Percentiles rank a stretch among this genome's conserved stretches.
Evolutionary conservation across 2,113 vertebrate genomes (phyloP).

Genomic region (Phrynosoma blainvillii): DNA sequence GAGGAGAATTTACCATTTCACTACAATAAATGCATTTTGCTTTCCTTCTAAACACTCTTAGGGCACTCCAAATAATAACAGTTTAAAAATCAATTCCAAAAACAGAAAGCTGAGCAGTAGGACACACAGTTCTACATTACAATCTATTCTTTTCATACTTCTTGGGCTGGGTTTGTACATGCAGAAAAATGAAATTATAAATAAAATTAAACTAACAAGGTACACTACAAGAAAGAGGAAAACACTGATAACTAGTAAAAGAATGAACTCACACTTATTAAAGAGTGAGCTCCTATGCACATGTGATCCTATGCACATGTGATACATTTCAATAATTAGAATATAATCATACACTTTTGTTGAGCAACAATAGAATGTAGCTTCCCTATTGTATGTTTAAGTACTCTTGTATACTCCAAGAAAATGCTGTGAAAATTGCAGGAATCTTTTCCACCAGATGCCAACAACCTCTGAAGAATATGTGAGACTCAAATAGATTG

Average conservation of each 20-base stretch:
- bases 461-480: not conserved
- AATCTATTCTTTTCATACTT: not conserved
- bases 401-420: not conserved
- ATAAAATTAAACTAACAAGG: not conserved
- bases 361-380: not conserved
- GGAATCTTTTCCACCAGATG: not conserved
- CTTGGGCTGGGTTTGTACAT: not conserved
- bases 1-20: slow-evolving; percentile 14
- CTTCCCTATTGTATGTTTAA: not conserved
- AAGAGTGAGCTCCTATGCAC: not conserved
- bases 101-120: not conserved
- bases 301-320: not conserved
- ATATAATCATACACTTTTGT: not conserved
- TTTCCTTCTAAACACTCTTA: not conserved
- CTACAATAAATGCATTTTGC: slow-evolving; percentile 40
- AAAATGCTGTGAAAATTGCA: not conserved
- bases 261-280: not conserved
- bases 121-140: not conserved
- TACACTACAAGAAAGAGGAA: not conserved
- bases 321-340: not conserved
- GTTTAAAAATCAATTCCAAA: slow-evolving; percentile 28
- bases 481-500: too few relatives aligned
- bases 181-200: not conserved
- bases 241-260: slow-evolving; percentile 3
- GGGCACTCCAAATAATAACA: rapidly evolving